phyloP scores from a whole-genome alignment of 2,888 invertebrate species.

The Epistrophella euchroma region DNA sequence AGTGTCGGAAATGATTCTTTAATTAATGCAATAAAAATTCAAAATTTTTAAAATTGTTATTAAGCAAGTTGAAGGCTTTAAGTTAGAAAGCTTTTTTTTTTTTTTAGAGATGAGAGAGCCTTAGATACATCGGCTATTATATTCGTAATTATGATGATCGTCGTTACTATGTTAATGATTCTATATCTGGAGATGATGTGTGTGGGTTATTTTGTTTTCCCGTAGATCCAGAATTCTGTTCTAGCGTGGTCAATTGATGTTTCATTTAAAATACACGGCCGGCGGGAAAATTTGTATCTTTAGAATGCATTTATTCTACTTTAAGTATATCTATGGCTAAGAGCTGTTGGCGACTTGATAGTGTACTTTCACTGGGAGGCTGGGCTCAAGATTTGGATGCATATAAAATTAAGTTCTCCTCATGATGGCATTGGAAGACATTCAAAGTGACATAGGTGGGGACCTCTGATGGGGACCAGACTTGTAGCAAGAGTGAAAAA shows the following conservation, averaged over 20 bases:
- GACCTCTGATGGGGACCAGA: neutral
- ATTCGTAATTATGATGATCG: conserved; percentile 59
- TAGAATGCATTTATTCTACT: conserved; percentile 41
- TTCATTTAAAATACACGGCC: conserved; percentile 49
- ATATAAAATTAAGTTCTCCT: conserved; percentile 58
- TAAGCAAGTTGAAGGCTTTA: conserved; percentile 20
- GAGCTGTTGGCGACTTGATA: conserved; percentile 36
- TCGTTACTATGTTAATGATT: conserved; percentile 63
- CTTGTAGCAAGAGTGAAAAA: neutral
- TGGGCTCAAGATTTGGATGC: conserved; percentile 29
- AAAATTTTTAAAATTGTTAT: conserved; percentile 48
- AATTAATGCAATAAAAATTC: conserved; percentile 74
- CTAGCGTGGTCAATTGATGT: conserved; percentile 44
- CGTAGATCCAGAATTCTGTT: conserved; percentile 29
- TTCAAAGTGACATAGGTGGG: conserved; percentile 25
- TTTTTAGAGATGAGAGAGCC: conserved; percentile 32
- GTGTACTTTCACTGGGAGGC: conserved; percentile 56
- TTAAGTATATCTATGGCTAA: conserved; percentile 34
- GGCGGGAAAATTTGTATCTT: conserved; percentile 17
- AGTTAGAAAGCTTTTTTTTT: conserved; percentile 66
- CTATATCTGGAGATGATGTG: conserved; percentile 6
- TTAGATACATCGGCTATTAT: conserved; percentile 29
- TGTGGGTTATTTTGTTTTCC: conserved; percentile 35
- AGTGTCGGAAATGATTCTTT: conserved; percentile 70
- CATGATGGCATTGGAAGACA: conserved; percentile 25